Base-by-base conservation (phyloP, 2,888 invertebrate species). In the Spodoptera picta region DNA sequence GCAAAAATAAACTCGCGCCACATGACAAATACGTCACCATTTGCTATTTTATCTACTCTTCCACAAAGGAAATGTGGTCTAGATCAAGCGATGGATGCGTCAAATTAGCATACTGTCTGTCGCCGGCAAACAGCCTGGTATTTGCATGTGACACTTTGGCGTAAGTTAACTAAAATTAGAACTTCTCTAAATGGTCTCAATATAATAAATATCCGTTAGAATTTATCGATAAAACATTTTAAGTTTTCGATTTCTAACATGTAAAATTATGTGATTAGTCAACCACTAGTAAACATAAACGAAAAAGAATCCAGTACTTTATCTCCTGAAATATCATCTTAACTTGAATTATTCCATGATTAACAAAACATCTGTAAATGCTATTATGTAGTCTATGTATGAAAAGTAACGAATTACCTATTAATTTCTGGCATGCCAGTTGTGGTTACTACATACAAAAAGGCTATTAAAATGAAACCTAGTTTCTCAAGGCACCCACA, bases 11-110 rank as follows among this genome's bases (percentile, higher is more conserved):
- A 56, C 14, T 27, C 12, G 7, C 46, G 52, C 56, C 44, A 49
- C 59, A 67, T 45, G 43, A 49, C 53, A 66, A 69, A 83, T 80
- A 75, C 81, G 82, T 79, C 78, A 78, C 80, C 86, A 87, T 92
- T 92, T 89, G 87, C 89, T 87, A 86, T 82, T 83, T 88, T 92
- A 91, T 92, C 92, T 85, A 83, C 69, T 82, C 81, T 83, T 89
- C 87, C 85, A 77, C 84, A 74, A 79, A 89, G 92, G 92, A 92
- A 90, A 85, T 81, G 81, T 83, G 92, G 75, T 89, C 92, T 88
- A 92, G 86, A 90, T 93, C 82, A 81, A 66, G 75, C 69, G 69
- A 77, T 83, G 83, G 73, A 80, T 79, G 78, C 67, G 69, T 73
- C 76, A 71, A 86, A 89, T 90, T 87, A 83, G 78, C 87, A 86